Evolutionary conservation across 2,797 vertebrate genomes (phyloP).

Genomic region (Telmatherina bonti): DNA sequence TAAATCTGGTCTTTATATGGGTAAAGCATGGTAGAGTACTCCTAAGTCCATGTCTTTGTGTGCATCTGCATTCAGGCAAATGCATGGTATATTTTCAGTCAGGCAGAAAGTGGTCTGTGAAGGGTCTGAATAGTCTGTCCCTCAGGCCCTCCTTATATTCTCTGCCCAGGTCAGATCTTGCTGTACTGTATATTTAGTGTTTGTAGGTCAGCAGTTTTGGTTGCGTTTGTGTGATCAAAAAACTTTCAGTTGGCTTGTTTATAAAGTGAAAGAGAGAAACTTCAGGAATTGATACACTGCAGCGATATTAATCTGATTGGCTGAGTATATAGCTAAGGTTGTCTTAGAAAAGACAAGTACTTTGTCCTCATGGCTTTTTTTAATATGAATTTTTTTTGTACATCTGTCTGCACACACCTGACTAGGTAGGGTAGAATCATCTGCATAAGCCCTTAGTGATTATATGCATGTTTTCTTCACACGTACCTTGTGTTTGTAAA

Average conservation of each 20-base stretch:
- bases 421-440: not conserved
- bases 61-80: conserved; percentile 17
- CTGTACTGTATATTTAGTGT: conserved; percentile 36
- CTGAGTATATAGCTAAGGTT: conserved; percentile 4
- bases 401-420: not conserved
- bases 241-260: not conserved
- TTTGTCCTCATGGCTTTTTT: not conserved
- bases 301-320: not conserved
- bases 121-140: conserved; percentile 62
- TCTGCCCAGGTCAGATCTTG: conserved; percentile 55
- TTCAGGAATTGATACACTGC: too few species aligned
- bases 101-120: conserved; percentile 48
- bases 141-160: conserved; percentile 64
- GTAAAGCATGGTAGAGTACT: not conserved
- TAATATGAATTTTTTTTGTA: conserved; percentile 7
- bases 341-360: conserved; percentile 18
- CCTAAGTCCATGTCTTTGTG: not conserved
- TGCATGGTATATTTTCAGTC: conserved; percentile 51
- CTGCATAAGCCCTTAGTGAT: conserved; percentile 4
- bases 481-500: not conserved
- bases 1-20: not conserved
- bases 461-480: conserved; percentile 5
- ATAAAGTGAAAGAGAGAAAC: not conserved
- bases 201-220: conserved; percentile 56
- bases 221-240: conserved; percentile 13